These are phyloP conservation scores for Drosophila subpulchrella DNA, from an alignment of 1,140 invertebrate species.

Conservation along the genomic window DNA sequence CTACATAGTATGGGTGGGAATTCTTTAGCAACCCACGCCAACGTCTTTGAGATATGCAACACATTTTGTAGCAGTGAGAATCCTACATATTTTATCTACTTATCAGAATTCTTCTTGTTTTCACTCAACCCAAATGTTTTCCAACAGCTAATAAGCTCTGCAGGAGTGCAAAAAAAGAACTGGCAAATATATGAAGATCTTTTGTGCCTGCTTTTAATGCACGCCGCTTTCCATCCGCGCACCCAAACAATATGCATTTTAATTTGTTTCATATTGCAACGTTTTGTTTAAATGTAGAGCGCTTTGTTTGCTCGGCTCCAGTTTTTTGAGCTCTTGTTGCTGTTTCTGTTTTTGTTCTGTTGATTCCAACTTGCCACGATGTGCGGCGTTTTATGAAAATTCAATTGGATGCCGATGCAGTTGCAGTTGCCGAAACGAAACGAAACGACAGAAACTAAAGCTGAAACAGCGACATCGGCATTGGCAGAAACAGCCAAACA, in stretches of 20 bases:
- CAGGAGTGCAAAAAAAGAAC: slow-evolving; percentile 47
- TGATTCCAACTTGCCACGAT: slow-evolving; percentile 30
- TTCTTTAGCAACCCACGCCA: not conserved
- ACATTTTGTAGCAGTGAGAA: not conserved
- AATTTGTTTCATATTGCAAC: slow-evolving; percentile 78
- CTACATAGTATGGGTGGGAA: too few relatives aligned
- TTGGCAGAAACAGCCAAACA: slow-evolving; percentile 43
- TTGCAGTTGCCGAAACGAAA: slow-evolving; percentile 7
- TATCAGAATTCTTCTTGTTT: not conserved
- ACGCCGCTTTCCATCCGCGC: slow-evolving; percentile 14
- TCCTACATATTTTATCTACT: not conserved
- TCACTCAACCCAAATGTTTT: slow-evolving; percentile 7
- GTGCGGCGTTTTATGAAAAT: slow-evolving; percentile 74
- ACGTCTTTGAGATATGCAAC: not conserved
- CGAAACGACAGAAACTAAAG: slow-evolving; percentile 32
- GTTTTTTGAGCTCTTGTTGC: slow-evolving; percentile 27
- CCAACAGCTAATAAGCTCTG: slow-evolving; percentile 52
- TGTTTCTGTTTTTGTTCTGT: slow-evolving; percentile 42
- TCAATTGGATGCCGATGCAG: slow-evolving; percentile 53
- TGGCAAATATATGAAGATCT: slow-evolving; percentile 63
- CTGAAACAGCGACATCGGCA: slow-evolving; percentile 41
- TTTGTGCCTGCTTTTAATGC: slow-evolving; percentile 63
- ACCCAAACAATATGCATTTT: slow-evolving; percentile 55
- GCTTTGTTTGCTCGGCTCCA: slow-evolving; percentile 47
- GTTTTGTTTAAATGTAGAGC: slow-evolving; percentile 76